Evolutionary conservation across 2,113 vertebrate genomes (phyloP).

Genomic region (Neolamprologus fasciatus): DNA sequence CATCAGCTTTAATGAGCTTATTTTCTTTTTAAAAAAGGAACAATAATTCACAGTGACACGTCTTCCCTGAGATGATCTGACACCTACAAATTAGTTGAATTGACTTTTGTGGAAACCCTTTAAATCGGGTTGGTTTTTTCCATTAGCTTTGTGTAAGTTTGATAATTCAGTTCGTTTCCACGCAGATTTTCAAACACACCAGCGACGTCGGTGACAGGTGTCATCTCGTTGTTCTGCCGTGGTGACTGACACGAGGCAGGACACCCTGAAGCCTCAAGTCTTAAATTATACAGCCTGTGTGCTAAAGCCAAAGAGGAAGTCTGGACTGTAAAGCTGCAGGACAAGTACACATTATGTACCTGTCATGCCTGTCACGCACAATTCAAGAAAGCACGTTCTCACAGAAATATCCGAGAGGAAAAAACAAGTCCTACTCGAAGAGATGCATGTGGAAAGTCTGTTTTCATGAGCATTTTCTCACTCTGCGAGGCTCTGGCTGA

Average conservation of each 20-base stretch:
- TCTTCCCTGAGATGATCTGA: background rate
- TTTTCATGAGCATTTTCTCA: background rate
- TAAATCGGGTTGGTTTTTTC: background rate
- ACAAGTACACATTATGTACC: background rate
- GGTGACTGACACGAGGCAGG: background rate
- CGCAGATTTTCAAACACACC: background rate
- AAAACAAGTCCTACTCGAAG: background rate
- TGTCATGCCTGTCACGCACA: background rate
- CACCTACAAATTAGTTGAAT: background rate
- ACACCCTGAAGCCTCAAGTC: background rate
- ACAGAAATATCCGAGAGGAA: background rate
- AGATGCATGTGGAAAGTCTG: background rate
- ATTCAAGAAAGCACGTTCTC: background rate
- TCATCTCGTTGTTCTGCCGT: background rate
- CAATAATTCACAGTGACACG: background rate
- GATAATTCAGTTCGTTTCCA: background rate
- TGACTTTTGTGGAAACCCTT: background rate
- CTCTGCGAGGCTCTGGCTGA: background rate
- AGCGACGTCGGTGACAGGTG: background rate
- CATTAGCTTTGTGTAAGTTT: background rate
- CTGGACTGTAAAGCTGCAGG: background rate
- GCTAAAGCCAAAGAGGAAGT: background rate
- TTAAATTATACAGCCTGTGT: background rate
- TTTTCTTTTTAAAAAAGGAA: background rate
- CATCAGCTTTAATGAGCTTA: background rate